These are phyloP conservation scores for Stichodactyla helianthus DNA, from an alignment of 64 coral and sea anemone genomes.

Conservation along the genomic window DNA sequence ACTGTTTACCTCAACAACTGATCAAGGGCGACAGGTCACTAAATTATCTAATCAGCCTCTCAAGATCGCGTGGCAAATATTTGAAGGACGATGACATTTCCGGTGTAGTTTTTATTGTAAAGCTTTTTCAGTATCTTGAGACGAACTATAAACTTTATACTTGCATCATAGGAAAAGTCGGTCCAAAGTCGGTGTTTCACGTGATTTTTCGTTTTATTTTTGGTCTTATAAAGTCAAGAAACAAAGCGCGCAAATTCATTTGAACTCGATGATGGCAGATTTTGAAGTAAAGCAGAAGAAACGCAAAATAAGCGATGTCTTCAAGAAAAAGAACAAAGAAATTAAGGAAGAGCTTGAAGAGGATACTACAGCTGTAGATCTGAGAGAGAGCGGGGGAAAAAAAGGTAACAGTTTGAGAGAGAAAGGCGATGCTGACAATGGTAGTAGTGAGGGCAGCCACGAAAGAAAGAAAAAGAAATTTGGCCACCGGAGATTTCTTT, in stretches of 20 bases:
- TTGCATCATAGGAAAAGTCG: too few relatives aligned
- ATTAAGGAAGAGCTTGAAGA: background rate
- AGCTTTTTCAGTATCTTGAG: background rate
- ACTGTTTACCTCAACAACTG: too few relatives aligned
- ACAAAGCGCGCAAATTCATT: background rate
- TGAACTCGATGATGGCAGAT: background rate
- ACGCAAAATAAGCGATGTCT: background rate
- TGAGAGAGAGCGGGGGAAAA: background rate
- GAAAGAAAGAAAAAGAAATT: background rate
- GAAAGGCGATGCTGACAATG: background rate
- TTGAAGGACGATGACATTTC: background rate
- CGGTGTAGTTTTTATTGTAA: background rate
- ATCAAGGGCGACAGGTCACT: too few relatives aligned
- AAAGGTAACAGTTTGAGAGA: background rate
- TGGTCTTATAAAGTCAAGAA: too few relatives aligned
- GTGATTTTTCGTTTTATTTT: too few relatives aligned
- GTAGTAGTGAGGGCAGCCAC: background rate
- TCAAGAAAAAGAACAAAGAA: background rate
- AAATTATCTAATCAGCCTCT: background rate
- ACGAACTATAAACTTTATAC: background rate
- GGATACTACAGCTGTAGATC: background rate
- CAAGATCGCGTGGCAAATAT: background rate
- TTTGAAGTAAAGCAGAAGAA: background rate
- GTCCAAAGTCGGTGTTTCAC: background rate
- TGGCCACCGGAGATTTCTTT: background rate